Percentiles rank a stretch among this genome's conserved stretches.
Conservation (phyloP, 2,113 vertebrate species). For the Lanius collurio region DNA sequence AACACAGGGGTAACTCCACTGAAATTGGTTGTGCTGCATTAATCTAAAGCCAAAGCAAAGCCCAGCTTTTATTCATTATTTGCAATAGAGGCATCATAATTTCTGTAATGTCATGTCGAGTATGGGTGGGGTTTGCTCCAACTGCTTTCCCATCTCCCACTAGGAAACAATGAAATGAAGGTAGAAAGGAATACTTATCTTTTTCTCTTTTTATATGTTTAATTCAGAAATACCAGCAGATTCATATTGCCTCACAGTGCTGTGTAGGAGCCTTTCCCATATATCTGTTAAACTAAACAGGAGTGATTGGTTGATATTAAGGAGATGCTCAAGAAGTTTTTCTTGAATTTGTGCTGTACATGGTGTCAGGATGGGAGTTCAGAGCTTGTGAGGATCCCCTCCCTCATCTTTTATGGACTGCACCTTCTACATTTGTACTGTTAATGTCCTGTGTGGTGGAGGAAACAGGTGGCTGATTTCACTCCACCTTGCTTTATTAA, state of each 20-base stretch:
- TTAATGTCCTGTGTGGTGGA: background rate
- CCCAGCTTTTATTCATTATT: background rate
- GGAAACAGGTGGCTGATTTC: background rate
- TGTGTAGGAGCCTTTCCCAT: background rate
- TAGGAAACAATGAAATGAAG: background rate
- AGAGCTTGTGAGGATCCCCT: background rate
- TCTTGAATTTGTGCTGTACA: background rate
- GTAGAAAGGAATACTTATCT: background rate
- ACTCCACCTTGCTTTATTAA: background rate
- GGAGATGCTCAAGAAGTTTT: background rate
- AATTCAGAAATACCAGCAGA: background rate
- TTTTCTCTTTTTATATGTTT: background rate
- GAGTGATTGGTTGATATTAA: background rate
- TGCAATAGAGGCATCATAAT: background rate
- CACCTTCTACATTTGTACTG: background rate
- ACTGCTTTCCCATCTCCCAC: background rate
- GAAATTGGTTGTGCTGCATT: background rate
- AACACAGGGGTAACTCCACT: background rate
- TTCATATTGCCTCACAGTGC: background rate
- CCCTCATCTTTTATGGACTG: background rate
- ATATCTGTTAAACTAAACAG: background rate
- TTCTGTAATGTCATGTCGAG: background rate
- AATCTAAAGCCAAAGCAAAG: background rate
- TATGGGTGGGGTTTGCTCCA: background rate
- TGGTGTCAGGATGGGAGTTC: background rate